phyloP scores from a whole-genome alignment of 2,113 vertebrate genomes.

The Prunella himalayana region DNA sequence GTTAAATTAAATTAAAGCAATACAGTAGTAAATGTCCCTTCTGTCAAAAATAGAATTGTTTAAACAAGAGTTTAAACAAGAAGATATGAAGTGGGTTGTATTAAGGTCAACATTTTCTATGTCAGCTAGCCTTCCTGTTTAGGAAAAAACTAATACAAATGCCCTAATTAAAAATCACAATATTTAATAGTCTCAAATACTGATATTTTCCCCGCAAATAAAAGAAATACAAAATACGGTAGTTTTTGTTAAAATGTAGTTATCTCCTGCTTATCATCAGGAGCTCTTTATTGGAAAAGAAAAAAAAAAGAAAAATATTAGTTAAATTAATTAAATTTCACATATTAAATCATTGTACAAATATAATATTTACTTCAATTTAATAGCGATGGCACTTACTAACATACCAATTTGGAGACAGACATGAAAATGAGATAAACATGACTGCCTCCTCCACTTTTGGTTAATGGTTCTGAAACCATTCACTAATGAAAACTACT shows the following conservation, averaged over 20 bases:
- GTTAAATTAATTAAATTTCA: neutral
- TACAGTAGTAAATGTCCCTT: neutral
- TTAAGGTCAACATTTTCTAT: neutral
- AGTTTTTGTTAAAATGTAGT: neutral
- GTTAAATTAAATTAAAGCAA: neutral
- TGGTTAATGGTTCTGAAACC: neutral
- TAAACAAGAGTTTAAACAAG: neutral
- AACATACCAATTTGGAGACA: neutral
- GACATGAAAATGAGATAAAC: neutral
- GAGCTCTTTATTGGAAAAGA: neutral
- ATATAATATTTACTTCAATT: neutral
- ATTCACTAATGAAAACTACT: neutral
- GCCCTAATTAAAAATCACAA: neutral
- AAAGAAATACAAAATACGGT: neutral
- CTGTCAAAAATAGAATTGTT: neutral
- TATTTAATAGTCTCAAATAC: neutral
- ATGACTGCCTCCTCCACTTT: neutral
- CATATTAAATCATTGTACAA: neutral
- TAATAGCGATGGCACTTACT: neutral
- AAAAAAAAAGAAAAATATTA: neutral
- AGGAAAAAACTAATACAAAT: neutral
- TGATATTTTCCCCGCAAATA: neutral
- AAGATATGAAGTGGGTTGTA: neutral
- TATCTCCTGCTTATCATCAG: neutral
- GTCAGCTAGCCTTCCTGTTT: neutral